Conservation (phyloP, 2,113 vertebrate species). For the Rynchops niger region DNA sequence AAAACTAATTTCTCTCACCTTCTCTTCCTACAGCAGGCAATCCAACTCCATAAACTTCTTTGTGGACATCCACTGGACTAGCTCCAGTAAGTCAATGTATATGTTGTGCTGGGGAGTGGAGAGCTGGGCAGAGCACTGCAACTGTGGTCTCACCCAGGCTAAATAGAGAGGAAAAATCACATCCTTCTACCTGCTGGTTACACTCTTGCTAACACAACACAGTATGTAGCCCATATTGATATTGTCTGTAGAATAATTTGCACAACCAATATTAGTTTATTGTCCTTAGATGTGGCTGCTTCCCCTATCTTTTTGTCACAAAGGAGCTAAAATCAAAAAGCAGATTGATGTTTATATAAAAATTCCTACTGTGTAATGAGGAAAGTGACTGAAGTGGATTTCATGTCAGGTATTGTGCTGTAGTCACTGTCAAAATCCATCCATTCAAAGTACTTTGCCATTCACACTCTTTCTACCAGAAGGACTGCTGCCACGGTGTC, state of each 20-base stretch:
- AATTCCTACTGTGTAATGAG: neutral
- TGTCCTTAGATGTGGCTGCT: neutral
- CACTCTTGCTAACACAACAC: neutral
- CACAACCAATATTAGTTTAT: neutral
- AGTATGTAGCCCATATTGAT: neutral
- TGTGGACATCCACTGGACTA: neutral
- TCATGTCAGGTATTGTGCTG: neutral
- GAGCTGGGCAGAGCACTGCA: neutral
- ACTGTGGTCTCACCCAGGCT: neutral
- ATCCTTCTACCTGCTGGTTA: neutral
- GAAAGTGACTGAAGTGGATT: neutral
- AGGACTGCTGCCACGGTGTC: neutral
- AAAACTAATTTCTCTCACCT: accelerated
- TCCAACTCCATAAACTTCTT: neutral
- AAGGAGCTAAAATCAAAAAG: neutral
- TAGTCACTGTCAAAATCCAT: neutral
- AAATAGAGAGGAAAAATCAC: neutral
- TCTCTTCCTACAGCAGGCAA: neutral
- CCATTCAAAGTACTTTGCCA: neutral
- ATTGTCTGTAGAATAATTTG: neutral
- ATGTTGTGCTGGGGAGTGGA: neutral
- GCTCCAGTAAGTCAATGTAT: neutral
- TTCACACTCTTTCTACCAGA: neutral
- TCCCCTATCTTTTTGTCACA: neutral
- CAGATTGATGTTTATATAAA: neutral